These are phyloP conservation scores for Cheilosia scutellata DNA, from an alignment of 2,888 invertebrate genomes.

Conservation along the genomic window DNA sequence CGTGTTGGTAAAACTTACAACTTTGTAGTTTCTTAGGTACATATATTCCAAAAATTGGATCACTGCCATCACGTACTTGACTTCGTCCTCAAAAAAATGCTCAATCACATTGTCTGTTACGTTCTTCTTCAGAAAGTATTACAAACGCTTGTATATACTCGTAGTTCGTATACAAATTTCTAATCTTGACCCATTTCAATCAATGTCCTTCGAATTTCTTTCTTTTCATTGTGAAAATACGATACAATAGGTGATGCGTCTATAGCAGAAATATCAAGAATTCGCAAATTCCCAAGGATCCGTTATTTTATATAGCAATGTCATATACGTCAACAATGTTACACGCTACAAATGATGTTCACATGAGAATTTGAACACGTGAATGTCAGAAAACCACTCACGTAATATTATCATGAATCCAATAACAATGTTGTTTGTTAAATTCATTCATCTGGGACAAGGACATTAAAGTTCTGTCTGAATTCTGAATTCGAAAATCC, in stretches of 20 bases:
- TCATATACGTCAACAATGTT: conserved; percentile 17
- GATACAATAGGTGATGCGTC: neutral
- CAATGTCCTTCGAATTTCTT: conserved; percentile 49
- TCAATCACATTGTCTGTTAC: neutral
- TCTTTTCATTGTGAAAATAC: neutral
- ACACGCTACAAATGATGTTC: conserved; percentile 23
- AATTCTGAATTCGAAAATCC: neutral
- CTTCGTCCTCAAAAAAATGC: conserved; percentile 8
- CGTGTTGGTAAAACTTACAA: too few species aligned
- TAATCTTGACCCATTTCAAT: conserved; percentile 61
- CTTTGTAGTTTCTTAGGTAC: too few species aligned
- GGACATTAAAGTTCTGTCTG: neutral
- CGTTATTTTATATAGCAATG: conserved; percentile 10
- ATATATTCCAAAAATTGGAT: too few species aligned
- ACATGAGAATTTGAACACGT: neutral
- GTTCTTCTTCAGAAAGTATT: neutral
- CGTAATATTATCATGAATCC: too few species aligned
- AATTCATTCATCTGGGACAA: too few species aligned
- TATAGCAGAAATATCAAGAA: neutral
- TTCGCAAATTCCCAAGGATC: neutral
- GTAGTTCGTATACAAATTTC: neutral
- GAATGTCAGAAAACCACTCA: neutral
- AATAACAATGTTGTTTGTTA: too few species aligned
- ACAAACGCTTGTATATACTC: neutral
- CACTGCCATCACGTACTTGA: neutral